These are phyloP conservation scores for Epinotia ramella DNA, from an alignment of 2,888 invertebrate species.

Conservation along the genomic window DNA sequence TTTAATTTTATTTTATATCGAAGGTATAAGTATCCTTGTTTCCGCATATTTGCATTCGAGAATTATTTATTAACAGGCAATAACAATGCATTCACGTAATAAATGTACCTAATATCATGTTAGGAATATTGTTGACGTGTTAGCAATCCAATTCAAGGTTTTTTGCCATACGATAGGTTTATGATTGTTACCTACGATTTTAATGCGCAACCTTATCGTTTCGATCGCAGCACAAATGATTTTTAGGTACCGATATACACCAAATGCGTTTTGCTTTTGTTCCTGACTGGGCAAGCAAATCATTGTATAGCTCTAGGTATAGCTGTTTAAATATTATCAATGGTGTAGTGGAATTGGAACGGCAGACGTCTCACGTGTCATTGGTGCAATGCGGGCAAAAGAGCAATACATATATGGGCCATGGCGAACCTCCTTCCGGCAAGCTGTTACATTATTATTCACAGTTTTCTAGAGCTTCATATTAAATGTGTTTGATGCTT, in stretches of 20 bases:
- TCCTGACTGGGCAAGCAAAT: conserved; percentile 33
- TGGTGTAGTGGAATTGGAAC: conserved; percentile 34
- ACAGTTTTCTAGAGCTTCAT: conserved; percentile 3
- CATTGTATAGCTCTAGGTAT: neutral
- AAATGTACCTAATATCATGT: neutral
- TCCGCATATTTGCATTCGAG: neutral
- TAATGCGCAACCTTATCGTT: conserved; percentile 19
- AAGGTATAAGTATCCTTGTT: neutral
- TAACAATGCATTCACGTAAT: neutral
- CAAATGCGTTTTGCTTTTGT: conserved; percentile 23
- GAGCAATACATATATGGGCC: conserved; percentile 6
- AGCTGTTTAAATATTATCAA: conserved; percentile 15
- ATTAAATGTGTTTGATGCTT: neutral
- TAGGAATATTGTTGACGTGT: neutral
- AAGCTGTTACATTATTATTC: neutral
- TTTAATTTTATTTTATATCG: neutral
- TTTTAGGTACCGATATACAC: conserved; percentile 4
- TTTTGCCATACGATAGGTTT: neutral
- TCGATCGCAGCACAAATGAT: conserved; percentile 18
- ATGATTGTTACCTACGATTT: conserved; percentile 8
- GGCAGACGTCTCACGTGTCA: conserved; percentile 28
- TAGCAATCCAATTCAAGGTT: neutral
- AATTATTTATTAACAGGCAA: neutral
- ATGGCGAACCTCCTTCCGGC: conserved; percentile 9
- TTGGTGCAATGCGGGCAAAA: conserved; percentile 39